These are phyloP conservation scores for Astur gentilis DNA, from an alignment of 2,113 vertebrate species.

Conservation along the genomic window DNA sequence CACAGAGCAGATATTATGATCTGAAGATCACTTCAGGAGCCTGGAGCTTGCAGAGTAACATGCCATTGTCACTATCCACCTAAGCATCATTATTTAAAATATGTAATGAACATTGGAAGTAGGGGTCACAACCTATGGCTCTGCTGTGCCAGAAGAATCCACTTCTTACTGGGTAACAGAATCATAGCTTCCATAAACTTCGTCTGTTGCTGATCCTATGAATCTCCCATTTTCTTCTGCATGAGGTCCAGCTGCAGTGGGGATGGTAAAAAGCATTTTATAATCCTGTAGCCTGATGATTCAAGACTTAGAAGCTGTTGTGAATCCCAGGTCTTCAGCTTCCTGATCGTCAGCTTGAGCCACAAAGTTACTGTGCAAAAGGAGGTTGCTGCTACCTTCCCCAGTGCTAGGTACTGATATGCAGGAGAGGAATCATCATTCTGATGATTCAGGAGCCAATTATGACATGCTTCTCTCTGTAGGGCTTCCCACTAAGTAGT, in stretches of 20 bases:
- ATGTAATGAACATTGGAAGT: neutral
- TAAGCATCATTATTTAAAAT: neutral
- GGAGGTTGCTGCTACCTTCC: neutral
- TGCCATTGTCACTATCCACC: neutral
- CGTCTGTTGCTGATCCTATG: neutral
- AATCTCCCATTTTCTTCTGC: neutral
- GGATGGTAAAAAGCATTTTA: neutral
- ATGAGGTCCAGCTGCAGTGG: neutral
- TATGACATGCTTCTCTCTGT: neutral
- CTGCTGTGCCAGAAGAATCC: neutral
- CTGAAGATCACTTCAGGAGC: neutral
- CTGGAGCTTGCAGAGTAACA: neutral
- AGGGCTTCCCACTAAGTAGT: neutral
- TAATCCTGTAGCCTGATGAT: neutral
- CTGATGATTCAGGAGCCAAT: neutral
- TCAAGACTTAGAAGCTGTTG: neutral
- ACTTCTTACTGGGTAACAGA: neutral
- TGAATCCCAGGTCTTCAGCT: neutral
- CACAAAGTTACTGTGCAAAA: neutral
- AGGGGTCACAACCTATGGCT: neutral
- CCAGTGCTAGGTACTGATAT: neutral
- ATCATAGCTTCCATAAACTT: neutral
- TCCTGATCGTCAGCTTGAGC: neutral
- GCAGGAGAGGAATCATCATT: neutral
- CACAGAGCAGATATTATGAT: neutral